These are phyloP conservation scores for Aphaenogaster ashmeadi DNA, from an alignment of 1,140 invertebrate genomes.

Conservation along the genomic window DNA sequence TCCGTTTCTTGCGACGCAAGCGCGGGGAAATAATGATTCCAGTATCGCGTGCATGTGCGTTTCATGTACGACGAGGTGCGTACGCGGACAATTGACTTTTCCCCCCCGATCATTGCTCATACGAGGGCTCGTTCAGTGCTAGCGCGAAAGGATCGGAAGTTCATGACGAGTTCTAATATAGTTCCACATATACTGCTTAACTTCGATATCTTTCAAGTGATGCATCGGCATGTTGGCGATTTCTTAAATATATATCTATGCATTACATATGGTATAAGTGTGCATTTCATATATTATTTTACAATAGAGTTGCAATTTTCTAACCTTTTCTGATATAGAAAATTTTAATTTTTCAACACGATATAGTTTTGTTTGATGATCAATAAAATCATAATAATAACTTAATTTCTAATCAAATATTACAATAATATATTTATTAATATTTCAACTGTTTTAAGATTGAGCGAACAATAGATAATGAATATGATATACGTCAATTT, in stretches of 20 bases:
- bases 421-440: not conserved
- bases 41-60: slow-evolving; percentile 2
- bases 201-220: not conserved
- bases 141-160: not conserved
- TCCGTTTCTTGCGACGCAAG: slow-evolving; percentile 59
- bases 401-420: not conserved
- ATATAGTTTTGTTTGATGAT: not conserved
- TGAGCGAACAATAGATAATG: not conserved
- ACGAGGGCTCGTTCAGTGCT: not conserved
- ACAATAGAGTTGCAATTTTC: not conserved
- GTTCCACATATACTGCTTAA: not conserved
- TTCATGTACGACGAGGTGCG: not conserved
- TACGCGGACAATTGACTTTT: slow-evolving; percentile 18
- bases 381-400: not conserved
- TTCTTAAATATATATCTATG: not conserved
- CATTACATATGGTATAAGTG: not conserved
- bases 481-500: not conserved
- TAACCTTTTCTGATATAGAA: not conserved
- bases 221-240: not conserved
- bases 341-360: slow-evolving; percentile 5
- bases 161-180: slow-evolving; percentile 9
- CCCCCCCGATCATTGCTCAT: not conserved
- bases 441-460: not conserved
- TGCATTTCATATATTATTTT: not conserved
- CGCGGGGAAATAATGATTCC: slow-evolving; percentile 31